Evolutionary conservation across 2,113 vertebrate species (phyloP), one percentile per base, ranked within the genome.

Genomic region (Saccopteryx leptura): DNA sequence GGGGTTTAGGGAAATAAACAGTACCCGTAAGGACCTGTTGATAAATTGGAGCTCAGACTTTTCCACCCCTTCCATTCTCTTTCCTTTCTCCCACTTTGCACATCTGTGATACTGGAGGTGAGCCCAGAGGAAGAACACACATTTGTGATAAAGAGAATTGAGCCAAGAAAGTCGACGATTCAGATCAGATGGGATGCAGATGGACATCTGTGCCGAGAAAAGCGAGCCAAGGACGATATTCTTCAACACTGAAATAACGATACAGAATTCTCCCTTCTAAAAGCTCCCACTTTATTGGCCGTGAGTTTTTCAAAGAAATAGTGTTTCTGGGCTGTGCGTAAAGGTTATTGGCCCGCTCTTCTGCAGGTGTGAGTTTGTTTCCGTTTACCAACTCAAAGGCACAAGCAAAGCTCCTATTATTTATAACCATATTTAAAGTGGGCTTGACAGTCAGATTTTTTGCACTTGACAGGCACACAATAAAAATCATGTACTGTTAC

Each of bases 71-170:
- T 93, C 24, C 7, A 78, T n/a, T 81, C 82, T 87, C 66, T 93
- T 94, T 95, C 78, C 90, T 91, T 60, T 94, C 88, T 76, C 83
- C 76, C 69, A 89, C 76, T 87, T 18, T 5, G 68, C 97, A 97
- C 98, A 98, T 98, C 97, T 98, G 98, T 96, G 97, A 90, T 81
- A 66, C 82, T 98, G 98, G 97, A 97, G 75, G 1, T 74, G 2
- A 39, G 96, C 97, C 98, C 95, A 96, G 90, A 98, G 98, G 97
- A 98, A 97, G 97, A 96, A 97, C 90, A 94, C 71, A 3, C 95
- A 98, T 97, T 97, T 90, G 95, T 95, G 78, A 96, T 74, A n/a
- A 82, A 71, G 93, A 54, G 74, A 10, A 23, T 4, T 3, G 4
- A 92, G 91, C 97, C 96, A 97, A 95, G 92, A 92, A 95, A 96